Percentiles rank a stretch among this genome's conserved stretches.
These are phyloP conservation scores for Uropetala carovei DNA, from an alignment of 2,888 invertebrate species.

Conservation along the genomic window DNA sequence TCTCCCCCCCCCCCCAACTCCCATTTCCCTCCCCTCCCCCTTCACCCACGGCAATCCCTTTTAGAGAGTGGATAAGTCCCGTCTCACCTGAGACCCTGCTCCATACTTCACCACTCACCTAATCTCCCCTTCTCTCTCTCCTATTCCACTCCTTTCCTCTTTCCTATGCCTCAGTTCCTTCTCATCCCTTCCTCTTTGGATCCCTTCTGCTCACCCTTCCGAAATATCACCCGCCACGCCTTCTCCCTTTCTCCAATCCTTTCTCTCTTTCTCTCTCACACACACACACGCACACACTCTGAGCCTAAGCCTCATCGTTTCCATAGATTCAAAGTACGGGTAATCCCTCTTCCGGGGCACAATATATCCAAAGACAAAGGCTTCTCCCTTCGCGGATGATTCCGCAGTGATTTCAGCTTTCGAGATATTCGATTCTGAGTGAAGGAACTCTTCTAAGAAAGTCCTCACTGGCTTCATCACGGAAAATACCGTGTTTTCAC, in stretches of 20 bases:
- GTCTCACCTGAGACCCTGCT: conserved; percentile 51
- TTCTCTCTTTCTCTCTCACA: background rate
- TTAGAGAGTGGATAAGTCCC: conserved; percentile 39
- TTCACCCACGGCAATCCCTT: conserved; percentile 53
- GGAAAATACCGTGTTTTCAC: background rate
- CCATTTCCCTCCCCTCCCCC: background rate
- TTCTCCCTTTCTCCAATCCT: background rate
- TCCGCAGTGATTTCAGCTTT: conserved; percentile 55
- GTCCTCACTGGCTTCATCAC: background rate
- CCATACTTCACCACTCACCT: conserved; percentile 63
- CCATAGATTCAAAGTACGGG: conserved; percentile 46
- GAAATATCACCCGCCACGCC: conserved; percentile 1
- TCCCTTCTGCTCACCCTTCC: background rate
- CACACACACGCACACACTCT: background rate
- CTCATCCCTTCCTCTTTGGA: background rate
- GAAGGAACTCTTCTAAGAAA: conserved; percentile 12
- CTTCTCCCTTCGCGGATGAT: conserved; percentile 50
- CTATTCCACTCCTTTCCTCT: background rate
- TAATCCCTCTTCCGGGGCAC: conserved; percentile 50
- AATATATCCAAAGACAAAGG: conserved; percentile 60
- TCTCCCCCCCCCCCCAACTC: background rate
- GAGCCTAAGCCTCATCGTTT: conserved; percentile 42
- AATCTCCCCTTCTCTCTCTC: conserved; percentile 39
- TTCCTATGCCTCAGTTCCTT: conserved; percentile 2
- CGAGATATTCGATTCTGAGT: conserved; percentile 46